Evolutionary conservation across 2,888 invertebrate genomes (phyloP).

Genomic region (Acleris literana): DNA sequence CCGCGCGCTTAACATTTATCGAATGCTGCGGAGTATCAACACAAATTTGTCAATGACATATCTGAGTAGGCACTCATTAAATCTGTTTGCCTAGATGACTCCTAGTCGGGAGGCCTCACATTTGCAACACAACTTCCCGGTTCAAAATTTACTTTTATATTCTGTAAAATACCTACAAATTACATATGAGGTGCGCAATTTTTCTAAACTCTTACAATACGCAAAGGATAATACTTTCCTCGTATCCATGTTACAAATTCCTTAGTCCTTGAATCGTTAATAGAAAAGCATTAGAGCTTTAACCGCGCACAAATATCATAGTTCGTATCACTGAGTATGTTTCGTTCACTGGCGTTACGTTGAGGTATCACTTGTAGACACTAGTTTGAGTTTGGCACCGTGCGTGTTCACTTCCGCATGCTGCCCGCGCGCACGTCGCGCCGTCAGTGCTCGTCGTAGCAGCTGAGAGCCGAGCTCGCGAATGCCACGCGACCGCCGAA

Average conservation of each 20-base stretch:
- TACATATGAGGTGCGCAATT: not conserved
- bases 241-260: slow-evolving; percentile 76
- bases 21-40: slow-evolving; percentile 71
- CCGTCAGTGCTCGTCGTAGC: slow-evolving; percentile 65
- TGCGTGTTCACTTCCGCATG: slow-evolving; percentile 80
- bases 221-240: slow-evolving; percentile 77
- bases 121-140: slow-evolving; percentile 50
- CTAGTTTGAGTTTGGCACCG: slow-evolving; percentile 56
- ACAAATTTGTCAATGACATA: slow-evolving; percentile 75
- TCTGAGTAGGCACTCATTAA: slow-evolving; percentile 40
- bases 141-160: slow-evolving; percentile 6
- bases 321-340: slow-evolving; percentile 73
- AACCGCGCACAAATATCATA: slow-evolving; percentile 76
- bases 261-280: slow-evolving; percentile 73
- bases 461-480: slow-evolving; percentile 78
- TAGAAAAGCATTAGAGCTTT: slow-evolving; percentile 73
- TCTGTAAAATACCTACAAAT: not conserved
- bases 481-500: slow-evolving; percentile 82
- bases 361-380: slow-evolving; percentile 67
- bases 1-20: slow-evolving; percentile 65
- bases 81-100: slow-evolving; percentile 25
- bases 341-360: slow-evolving; percentile 53
- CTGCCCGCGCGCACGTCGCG: slow-evolving; percentile 69
- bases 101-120: slow-evolving; percentile 27
- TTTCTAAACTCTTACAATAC: slow-evolving; percentile 4